Evolutionary conservation across 2,797 vertebrate species (phyloP).

Genomic region (Argentina silus): DNA sequence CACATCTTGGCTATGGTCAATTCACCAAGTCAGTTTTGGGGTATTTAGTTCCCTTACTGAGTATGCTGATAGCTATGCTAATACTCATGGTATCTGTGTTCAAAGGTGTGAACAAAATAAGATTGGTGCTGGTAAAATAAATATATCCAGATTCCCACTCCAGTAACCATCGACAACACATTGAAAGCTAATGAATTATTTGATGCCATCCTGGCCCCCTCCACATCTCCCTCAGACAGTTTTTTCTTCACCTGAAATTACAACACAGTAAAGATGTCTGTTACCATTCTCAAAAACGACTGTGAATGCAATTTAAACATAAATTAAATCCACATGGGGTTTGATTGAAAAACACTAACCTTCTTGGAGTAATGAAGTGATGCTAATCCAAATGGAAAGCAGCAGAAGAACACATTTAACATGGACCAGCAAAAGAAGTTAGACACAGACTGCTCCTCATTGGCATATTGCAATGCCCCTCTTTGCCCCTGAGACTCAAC

Average conservation of each 20-base stretch:
- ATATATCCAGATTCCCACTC: background rate
- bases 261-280: background rate
- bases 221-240: background rate
- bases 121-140: background rate
- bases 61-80: too few relatives aligned
- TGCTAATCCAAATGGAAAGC: background rate
- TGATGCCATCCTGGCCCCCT: background rate
- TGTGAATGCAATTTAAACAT: background rate
- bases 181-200: background rate
- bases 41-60: too few relatives aligned
- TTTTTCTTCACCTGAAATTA: background rate
- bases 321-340: background rate
- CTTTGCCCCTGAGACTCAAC: constrained; percentile 3
- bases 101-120: too few relatives aligned
- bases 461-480: background rate
- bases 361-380: background rate
- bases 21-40: too few relatives aligned
- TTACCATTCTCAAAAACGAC: background rate
- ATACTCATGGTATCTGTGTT: too few relatives aligned
- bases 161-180: background rate
- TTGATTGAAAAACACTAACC: background rate
- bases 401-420: background rate
- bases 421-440: background rate
- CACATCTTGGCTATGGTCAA: too few relatives aligned
- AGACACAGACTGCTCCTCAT: background rate